Conservation (phyloP, 2,113 vertebrate species). For the Ameiurus melas region DNA sequence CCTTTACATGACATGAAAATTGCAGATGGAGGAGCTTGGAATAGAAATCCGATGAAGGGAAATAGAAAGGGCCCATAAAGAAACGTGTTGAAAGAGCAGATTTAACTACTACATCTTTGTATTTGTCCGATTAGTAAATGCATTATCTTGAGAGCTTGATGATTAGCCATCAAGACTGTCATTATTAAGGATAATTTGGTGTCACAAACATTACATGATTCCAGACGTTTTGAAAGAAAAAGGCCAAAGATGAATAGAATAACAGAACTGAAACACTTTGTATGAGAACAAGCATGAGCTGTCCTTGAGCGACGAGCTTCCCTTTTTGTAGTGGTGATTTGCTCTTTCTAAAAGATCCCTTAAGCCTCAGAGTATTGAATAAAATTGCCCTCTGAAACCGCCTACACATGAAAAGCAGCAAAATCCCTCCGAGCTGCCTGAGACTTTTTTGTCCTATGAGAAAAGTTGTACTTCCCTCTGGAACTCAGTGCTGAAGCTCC, state of each 20-base stretch:
- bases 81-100: background rate
- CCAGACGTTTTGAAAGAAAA: background rate
- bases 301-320: conserved; percentile 18
- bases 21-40: background rate
- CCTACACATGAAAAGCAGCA: conserved; percentile 17
- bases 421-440: background rate
- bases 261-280: conserved; percentile 16
- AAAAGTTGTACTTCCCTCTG: background rate
- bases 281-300: background rate
- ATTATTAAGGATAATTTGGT: background rate
- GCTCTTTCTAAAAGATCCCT: conserved; percentile 38
- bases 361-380: conserved; percentile 24
- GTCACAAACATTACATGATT: background rate
- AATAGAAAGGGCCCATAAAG: background rate
- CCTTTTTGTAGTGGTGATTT: conserved; percentile 45
- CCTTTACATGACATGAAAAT: background rate
- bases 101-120: background rate
- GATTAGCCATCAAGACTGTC: background rate
- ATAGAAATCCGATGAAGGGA: background rate
- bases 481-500: background rate
- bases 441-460: background rate
- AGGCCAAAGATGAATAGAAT: background rate
- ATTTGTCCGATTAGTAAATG: background rate
- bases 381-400: conserved; percentile 27
- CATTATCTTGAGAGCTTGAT: background rate